Base-by-base conservation (phyloP, 2,888 invertebrate species). In the Adela reaumurella region DNA sequence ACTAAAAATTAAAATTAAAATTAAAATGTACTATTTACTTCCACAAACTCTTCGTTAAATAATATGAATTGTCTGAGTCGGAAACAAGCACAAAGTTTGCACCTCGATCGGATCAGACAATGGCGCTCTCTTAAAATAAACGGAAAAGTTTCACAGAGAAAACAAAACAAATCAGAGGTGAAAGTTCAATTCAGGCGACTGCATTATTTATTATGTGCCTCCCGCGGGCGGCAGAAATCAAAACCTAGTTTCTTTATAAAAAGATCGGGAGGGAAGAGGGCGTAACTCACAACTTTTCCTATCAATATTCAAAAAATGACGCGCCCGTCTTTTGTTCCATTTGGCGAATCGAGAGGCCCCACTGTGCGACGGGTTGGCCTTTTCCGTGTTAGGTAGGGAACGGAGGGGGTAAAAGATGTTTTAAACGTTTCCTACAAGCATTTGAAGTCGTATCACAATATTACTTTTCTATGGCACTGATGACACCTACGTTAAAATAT, bases 161-260 rank as follows among this genome's bases (percentile, higher is more conserved):
- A 77, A 78, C 73, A 69, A 76, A 77, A 78, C 73, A 78, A 78
- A 78, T 77, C 77, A 76, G 35, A 14, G 35, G 35, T 35, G 35
- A 73, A 76, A 76, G 71, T 68, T 67, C 77, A 74, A 78, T 78
- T 74, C 71, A 64, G 64, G 57, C 64, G 64, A 66, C 62, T 77
- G 76, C 73, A 76, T 78, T 77, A 78, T 78, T 77, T 78, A 78
- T 78, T 70, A 64, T 72, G 70, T 74, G 73, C 72, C 71, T 71
- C 72, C 66, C 64, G 65, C 35, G 35, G 14, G 8, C 3, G 11
- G 35, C 35, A 3, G 35, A 35, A 35, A 14, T 35, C 35, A 35
- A 35, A 35, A 35, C 35, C 35, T 35, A 35, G 35, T 35, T 35
- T 35, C 35, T 35, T 35, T 35, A 35, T 35, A 35, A 14, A 35